Percentiles rank a stretch among this genome's conserved stretches.
These are phyloP conservation scores for Rhinopomastus cyanomelas DNA, from an alignment of 2,113 vertebrate genomes.

Conservation along the genomic window DNA sequence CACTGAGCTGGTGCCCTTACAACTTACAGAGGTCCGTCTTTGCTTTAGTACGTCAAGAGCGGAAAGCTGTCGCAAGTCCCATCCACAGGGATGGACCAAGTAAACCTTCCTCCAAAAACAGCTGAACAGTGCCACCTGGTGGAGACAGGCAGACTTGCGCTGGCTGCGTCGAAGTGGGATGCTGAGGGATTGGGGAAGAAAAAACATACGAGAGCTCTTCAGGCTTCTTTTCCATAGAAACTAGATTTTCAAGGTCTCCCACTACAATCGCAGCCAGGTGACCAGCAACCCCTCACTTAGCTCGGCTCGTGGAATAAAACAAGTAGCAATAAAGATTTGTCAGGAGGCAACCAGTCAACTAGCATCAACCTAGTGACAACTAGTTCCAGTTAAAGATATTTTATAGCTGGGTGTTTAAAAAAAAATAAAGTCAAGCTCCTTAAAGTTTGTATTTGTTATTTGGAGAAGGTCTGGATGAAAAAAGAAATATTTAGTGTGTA, in stretches of 20 bases:
- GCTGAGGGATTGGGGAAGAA: background rate
- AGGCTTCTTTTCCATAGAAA: background rate
- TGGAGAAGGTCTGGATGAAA: background rate
- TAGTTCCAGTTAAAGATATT: background rate
- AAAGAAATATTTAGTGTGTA: background rate
- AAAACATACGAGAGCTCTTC: background rate
- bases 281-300: background rate
- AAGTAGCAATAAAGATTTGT: background rate
- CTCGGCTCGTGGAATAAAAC: background rate
- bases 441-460: background rate
- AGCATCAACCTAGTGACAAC: background rate
- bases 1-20: background rate
- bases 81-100: background rate
- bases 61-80: background rate
- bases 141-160: background rate
- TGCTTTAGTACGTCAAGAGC: background rate
- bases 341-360: background rate
- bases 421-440: background rate
- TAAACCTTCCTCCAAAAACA: background rate
- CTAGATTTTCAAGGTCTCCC: background rate
- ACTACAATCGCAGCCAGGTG: rapidly evolving
- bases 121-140: constrained; percentile 56
- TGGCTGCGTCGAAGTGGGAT: background rate
- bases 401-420: background rate
- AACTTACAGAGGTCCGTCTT: background rate